Evolutionary conservation across 2,888 invertebrate species (phyloP), one percentile per base, ranked within the genome.

Genomic region (Oxystoma pomonae): DNA sequence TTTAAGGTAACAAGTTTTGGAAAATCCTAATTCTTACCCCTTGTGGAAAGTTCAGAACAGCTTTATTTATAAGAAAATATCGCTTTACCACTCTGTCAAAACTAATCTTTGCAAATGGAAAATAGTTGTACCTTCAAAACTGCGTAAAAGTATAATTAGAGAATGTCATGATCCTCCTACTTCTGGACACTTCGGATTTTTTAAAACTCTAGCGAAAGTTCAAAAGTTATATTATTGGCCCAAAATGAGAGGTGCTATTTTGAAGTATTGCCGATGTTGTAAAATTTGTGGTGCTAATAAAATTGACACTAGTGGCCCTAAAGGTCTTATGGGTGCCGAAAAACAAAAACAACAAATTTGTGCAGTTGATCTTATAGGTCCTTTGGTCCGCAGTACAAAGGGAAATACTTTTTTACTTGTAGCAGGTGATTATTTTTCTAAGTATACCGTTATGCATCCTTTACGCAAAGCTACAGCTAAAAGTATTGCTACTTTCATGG

Each of bases 291-390:
- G 55, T 35, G 1, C 61, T 49, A 20, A 61, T 57, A 51, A 5
- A 20, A 16, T 22, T 51, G 1, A 61, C 52, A 17, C 3, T 21
- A 16, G 5, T 35, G 35, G 5, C 19, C 50, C 17, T 18, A 1
- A 50, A 19, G 59, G 59, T 16, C 7, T 51, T 3, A 61, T 57
- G 57, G 61, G 60, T 57, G 19, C n/a, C 1, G 50, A 63, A 56
- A 59, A 59, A 7, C 12, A 20, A 1, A 3, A 3, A 12, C 12
- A 12, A 12, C 35, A 35, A 35, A 35, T 35, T 35, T 35, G 55
- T 35, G 52, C 62, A 16, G 17, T 62, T 2, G 70, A 70, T 60
- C 16, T 69, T 0, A 62, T 67, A 19, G 66, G 68, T 20, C 67
- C 67, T 1, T 58, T 70, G 16, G 67, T 69, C 16, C 3, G 35